Evolutionary conservation across 2,113 vertebrate species (phyloP).

Genomic region (Mesocricetus auratus): DNA sequence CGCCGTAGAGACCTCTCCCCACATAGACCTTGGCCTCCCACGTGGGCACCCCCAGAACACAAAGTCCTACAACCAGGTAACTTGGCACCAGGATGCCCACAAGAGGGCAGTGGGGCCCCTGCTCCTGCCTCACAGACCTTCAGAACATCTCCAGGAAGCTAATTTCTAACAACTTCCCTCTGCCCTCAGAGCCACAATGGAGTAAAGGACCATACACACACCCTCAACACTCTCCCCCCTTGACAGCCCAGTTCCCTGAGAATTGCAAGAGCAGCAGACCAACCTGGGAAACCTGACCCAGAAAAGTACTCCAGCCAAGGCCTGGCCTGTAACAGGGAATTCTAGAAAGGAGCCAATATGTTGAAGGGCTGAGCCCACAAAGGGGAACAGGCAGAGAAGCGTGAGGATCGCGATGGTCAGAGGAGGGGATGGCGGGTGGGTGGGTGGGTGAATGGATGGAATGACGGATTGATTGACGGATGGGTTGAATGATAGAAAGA

Average conservation of each 20-base stretch:
- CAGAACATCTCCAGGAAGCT: background rate
- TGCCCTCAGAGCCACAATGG: background rate
- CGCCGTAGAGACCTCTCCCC: background rate
- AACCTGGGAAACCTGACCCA: background rate
- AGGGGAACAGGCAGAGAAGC: background rate
- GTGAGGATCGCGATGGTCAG: background rate
- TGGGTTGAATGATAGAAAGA: background rate
- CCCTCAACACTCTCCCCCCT: background rate
- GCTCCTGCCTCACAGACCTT: background rate
- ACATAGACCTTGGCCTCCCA: no score
- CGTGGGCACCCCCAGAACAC: background rate
- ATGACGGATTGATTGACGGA: background rate
- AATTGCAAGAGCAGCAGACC: background rate
- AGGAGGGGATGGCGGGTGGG: background rate
- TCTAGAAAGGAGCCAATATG: background rate
- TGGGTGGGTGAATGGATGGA: background rate
- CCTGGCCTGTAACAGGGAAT: background rate
- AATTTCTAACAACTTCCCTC: background rate
- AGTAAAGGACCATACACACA: no score
- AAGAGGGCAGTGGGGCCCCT: conserved; percentile 69
- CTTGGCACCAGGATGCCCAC: conserved; percentile 40
- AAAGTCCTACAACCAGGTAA: background rate
- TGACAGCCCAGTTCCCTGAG: background rate
- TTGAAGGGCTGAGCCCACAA: background rate
- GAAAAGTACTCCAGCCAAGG: background rate